Conservation (phyloP, 2,888 invertebrate genomes). For the Blomia tropicalis region DNA sequence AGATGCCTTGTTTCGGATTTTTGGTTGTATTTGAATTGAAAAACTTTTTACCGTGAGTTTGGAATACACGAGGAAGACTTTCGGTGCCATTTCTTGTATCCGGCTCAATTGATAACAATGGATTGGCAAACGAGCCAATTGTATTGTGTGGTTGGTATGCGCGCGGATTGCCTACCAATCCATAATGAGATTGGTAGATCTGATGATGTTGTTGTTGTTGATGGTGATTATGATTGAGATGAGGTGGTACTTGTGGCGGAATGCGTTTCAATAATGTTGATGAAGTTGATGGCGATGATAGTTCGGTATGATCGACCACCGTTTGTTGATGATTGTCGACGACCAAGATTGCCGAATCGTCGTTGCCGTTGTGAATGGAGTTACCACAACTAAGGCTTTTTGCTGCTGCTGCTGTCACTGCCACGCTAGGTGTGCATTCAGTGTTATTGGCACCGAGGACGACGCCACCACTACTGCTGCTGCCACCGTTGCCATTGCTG, state of each 20-base stretch:
- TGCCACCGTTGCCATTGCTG: background rate
- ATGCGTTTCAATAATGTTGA: background rate
- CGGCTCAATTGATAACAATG: conserved; percentile 29
- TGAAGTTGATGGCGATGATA: background rate
- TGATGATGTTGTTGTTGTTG: background rate
- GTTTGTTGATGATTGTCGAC: background rate
- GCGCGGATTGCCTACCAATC: background rate
- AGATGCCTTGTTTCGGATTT: conserved; percentile 24
- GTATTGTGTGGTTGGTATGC: background rate
- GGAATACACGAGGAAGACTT: conserved; percentile 22
- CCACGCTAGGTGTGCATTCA: too few relatives aligned
- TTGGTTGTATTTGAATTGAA: background rate
- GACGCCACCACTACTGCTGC: too few relatives aligned
- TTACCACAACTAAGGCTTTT: too few relatives aligned
- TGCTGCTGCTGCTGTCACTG: too few relatives aligned
- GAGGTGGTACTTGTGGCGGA: background rate
- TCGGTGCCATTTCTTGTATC: conserved; percentile 27
- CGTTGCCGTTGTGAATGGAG: too few relatives aligned
- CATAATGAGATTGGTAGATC: background rate
- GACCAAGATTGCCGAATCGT: too few relatives aligned
- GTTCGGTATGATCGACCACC: background rate
- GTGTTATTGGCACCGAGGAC: background rate
- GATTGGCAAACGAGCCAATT: conserved; percentile 29
- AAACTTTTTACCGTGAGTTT: background rate
- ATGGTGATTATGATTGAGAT: background rate